Base-by-base conservation (phyloP, 2,797 vertebrate species). In the Sardinella longiceps region DNA sequence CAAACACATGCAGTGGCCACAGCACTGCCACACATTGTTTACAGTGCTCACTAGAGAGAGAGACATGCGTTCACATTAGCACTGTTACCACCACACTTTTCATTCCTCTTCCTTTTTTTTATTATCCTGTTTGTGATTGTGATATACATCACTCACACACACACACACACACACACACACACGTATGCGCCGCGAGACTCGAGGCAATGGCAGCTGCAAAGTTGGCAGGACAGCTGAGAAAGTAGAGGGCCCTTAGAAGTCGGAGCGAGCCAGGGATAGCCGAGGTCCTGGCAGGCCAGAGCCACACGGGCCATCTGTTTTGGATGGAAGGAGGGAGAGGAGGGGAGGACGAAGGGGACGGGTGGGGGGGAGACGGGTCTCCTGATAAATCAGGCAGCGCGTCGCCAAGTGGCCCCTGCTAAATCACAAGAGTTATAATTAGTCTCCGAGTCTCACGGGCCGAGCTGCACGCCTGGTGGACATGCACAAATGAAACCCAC, bases 171-270 rank as follows among this genome's bases (percentile, higher is more conserved):
- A n/a, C n/a, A n/a, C n/a, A n/a, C n/a, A n/a, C n/a, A n/a, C n/a
- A n/a, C n/a, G n/a, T n/a, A n/a, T n/a, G n/a, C n/a, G n/a, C 50
- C 81, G 18, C 30, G 87, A 66, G 70, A 53, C 74, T 63, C 30
- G 50, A 48, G 45, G 84, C 83, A 81, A 85, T 45, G n/a, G 91
- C 96, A 96, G 95, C 95, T 96, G 96, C 90, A 43, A 56, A 66
- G 37, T 60, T 48, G 74, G 83, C 91, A 87, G 94, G 86, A 94
- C 96, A 97, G 96, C 96, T 96, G 96, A 95, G 93, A 95, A 91
- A 93, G 91, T 91, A 91, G 94, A 92, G 28, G 83, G 86, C 80
- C 33, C 80, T 80, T 15, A 33, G 20, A 90, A 89, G 84, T 87
- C 87, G 81, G 88, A 89, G 92, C 89, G 86, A 92, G 39, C 87